phyloP scores from a whole-genome alignment of 2,113 vertebrate genomes.

The Perca schrenkii region DNA sequence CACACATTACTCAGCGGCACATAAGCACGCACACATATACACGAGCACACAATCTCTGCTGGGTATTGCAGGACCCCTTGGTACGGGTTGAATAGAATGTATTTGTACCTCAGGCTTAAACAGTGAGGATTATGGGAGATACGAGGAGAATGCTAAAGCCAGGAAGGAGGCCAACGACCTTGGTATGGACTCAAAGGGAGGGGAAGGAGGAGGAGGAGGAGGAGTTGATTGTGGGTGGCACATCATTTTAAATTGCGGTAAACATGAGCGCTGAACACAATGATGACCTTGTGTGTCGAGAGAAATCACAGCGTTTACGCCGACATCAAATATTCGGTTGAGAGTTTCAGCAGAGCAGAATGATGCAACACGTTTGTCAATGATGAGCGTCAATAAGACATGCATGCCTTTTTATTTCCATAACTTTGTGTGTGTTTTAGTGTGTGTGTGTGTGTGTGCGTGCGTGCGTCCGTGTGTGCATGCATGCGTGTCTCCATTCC shows the following conservation, averaged over 20 bases:
- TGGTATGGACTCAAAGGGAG: slow-evolving; percentile 60
- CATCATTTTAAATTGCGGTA: slow-evolving; percentile 51
- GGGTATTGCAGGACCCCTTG: slow-evolving; percentile 74
- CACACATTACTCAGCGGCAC: slow-evolving; percentile 55
- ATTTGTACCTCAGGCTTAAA: slow-evolving; percentile 83
- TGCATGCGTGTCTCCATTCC: background rate
- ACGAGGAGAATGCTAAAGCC: slow-evolving; percentile 81
- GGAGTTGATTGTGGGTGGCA: slow-evolving; percentile 48
- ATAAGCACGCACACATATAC: slow-evolving; percentile 50
- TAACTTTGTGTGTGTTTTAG: background rate
- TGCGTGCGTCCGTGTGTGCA: background rate
- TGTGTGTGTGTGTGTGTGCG: slow-evolving; percentile 15
- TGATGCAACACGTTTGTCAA: slow-evolving; percentile 39
- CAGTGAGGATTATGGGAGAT: slow-evolving; percentile 79
- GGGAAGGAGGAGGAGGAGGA: slow-evolving; percentile 31
- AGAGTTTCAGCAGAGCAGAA: slow-evolving; percentile 22
- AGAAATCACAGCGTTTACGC: background rate
- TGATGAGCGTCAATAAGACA: slow-evolving; percentile 31
- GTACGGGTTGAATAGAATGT: slow-evolving; percentile 77
- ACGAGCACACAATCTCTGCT: slow-evolving; percentile 57
- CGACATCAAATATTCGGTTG: background rate
- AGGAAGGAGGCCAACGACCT: slow-evolving; percentile 78
- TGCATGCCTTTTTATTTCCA: slow-evolving; percentile 23
- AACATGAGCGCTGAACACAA: slow-evolving; percentile 40
- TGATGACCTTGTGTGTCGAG: slow-evolving; percentile 15